A percentile compares a stretch with the other conserved stretches of the same genome.
Evolutionary conservation across 2,113 vertebrate genomes (phyloP).

Genomic region (Tachysurus vachellii): DNA sequence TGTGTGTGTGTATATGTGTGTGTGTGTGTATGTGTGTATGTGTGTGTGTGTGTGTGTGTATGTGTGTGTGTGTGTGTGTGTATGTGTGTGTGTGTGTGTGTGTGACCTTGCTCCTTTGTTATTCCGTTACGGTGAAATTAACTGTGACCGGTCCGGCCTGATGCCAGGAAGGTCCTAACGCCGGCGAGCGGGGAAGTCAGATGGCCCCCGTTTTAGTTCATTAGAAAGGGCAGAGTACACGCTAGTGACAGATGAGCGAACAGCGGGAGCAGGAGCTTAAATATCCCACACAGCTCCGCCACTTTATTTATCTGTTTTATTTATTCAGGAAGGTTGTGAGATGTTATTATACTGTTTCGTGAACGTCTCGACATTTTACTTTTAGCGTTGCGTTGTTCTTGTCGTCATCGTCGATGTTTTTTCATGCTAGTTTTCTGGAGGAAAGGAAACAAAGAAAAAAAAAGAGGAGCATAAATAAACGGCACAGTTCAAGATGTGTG

Average conservation of each 20-base stretch:
- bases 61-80: constrained; percentile 7
- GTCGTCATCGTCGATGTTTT: not conserved
- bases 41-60: not conserved
- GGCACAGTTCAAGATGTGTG: not conserved
- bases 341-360: not conserved
- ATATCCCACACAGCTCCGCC: constrained; percentile 28
- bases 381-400: not conserved
- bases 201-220: constrained; percentile 41
- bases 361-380: not conserved
- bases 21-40: not conserved
- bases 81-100: not conserved
- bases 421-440: not conserved
- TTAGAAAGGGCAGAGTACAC: constrained; percentile 35
- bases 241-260: constrained; percentile 45
- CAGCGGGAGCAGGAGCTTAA: constrained; percentile 34
- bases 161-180: constrained; percentile 44
- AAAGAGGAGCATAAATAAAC: not conserved
- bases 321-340: not conserved
- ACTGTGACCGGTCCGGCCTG: constrained; percentile 41
- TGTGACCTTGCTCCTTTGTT: constrained; percentile 44
- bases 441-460: not conserved
- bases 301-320: not conserved
- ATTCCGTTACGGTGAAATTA: constrained; percentile 46
- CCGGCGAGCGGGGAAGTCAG: constrained; percentile 45
- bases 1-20: not conserved